A percentile compares a stretch with the other conserved stretches of the same genome.
phyloP scores from a whole-genome alignment of 2,888 invertebrate species.

The Lasioglossum leucozonium region DNA sequence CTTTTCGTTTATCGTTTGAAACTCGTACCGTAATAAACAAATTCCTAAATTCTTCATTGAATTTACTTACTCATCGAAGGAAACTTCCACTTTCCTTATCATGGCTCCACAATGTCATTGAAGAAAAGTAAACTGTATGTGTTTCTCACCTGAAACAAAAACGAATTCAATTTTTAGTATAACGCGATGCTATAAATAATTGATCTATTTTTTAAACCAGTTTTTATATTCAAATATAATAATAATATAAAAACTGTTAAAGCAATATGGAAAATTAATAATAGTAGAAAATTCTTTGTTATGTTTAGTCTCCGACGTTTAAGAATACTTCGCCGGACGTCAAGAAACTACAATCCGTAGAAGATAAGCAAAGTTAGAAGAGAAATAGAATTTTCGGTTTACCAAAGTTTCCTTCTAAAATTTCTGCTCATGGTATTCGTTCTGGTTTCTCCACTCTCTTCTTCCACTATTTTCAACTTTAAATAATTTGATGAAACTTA shows the following conservation, averaged over 20 bases:
- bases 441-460: neutral
- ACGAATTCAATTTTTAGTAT: neutral
- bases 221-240: too few relatives aligned
- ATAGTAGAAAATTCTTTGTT: too few relatives aligned
- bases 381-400: neutral
- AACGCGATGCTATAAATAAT: neutral
- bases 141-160: constrained; percentile 25
- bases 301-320: too few relatives aligned
- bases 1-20: neutral
- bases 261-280: too few relatives aligned
- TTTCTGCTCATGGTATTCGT: neutral
- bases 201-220: too few relatives aligned
- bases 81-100: neutral
- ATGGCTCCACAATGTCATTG: neutral
- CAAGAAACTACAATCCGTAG: neutral
- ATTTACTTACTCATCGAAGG: constrained; percentile 4
- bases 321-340: neutral
- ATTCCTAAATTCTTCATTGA: neutral
- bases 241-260: too few relatives aligned
- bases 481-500: neutral
- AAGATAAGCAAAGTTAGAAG: neutral
- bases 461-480: neutral
- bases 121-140: neutral
- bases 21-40: neutral
- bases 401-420: neutral